A percentile compares a stretch with the other conserved stretches of the same genome.
Evolutionary conservation across 2,797 vertebrate species (phyloP).

Genomic region (Chloroceryle inda): DNA sequence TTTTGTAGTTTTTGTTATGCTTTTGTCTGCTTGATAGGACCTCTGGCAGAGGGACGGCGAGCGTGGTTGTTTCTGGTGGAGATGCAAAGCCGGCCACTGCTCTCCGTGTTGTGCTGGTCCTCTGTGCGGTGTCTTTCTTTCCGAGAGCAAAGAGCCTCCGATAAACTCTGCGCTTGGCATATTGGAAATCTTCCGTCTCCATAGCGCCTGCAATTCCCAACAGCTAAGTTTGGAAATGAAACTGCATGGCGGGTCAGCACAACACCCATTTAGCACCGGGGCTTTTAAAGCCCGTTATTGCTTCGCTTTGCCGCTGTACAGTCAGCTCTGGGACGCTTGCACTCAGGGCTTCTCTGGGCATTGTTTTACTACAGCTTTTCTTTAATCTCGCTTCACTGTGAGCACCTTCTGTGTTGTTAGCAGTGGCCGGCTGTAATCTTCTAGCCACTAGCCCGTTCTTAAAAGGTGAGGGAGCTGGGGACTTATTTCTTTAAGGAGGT

Average conservation of each 20-base stretch:
- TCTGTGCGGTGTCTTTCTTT: background rate
- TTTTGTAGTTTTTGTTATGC: background rate
- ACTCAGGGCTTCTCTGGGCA: background rate
- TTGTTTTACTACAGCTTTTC: constrained; percentile 6
- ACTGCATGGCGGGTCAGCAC: constrained; percentile 60
- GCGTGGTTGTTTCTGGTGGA: background rate
- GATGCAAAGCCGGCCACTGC: background rate
- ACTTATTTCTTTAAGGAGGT: background rate
- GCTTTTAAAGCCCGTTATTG: background rate
- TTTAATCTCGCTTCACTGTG: constrained; percentile 16
- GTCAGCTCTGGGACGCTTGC: background rate
- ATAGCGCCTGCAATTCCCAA: constrained; percentile 47
- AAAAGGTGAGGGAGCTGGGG: constrained; percentile 63
- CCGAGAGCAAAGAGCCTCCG: constrained; percentile 38
- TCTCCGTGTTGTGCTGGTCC: background rate
- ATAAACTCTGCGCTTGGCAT: constrained; percentile 48
- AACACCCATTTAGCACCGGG: constrained; percentile 16
- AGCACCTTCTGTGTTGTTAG: constrained; percentile 39
- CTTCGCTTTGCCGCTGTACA: background rate
- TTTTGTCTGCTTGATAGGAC: background rate
- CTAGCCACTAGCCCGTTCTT: background rate
- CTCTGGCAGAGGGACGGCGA: background rate
- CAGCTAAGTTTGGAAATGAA: constrained; percentile 25
- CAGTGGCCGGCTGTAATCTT: background rate
- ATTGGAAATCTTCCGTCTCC: constrained; percentile 44